Evolutionary conservation across 1,140 invertebrate species (phyloP), one percentile per base, ranked within the genome.

Genomic region (Ostrea denselamellosa): DNA sequence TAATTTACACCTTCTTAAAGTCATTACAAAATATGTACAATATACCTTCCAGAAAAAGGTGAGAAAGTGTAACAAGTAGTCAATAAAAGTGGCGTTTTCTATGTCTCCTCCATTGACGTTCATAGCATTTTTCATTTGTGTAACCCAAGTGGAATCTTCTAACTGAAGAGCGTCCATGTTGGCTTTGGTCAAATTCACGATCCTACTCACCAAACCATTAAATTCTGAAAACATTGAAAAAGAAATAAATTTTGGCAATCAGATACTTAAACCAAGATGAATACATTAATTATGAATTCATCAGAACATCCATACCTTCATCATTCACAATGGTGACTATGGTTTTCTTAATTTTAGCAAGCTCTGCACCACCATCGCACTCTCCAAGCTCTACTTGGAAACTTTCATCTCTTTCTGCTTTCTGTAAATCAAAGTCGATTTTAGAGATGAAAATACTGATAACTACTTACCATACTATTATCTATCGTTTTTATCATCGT

Each of bases 241-340:
- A n/a, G 10, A 19, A 71, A 71, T 71, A 51, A 17, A 65, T 17
- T 65, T 65, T 65, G 14, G 22, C 34, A 44, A 44, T 44, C 34
- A 44, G 34, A 44, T 44, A 44, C 5, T 44, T 5, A 44, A 44
- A 44, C 34, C 34, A 44, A 2, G 34, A 44, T 44, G 34, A 44
- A 5, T 44, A 44, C n/a, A n/a, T 44, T 5, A 2, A 44, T 44
- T 44, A 44, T 44, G 34, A 44, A 53, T 83, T 0, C 0, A 19
- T 62, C 8, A 5, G 9, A 4, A 81, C 12, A 62, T 54, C 85
- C 91, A 92, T 92, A 96, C 96, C 96, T 93, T 97, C 96, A 93
- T 97, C 96, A 92, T 96, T 96, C 14, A 96, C 96, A 68, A 97
- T 96, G 1, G 96, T 97, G 10, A 97, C 94, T 53, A 96, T 96